Conservation (phyloP, 2,113 vertebrate species). For the Ochotona curzoniae region DNA sequence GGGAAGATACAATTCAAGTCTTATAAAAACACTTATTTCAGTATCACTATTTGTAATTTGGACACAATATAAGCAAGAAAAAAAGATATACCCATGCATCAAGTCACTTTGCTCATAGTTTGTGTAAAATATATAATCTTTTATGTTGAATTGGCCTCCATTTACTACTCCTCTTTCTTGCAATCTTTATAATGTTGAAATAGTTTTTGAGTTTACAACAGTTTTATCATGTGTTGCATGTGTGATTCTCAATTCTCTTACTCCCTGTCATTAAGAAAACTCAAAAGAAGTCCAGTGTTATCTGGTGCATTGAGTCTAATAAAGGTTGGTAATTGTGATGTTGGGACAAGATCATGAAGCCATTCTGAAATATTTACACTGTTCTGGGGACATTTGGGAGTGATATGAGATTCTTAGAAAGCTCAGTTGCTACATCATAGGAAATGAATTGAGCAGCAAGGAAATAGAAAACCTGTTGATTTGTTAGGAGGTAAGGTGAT, state of each 20-base stretch:
- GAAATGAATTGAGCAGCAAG: background rate
- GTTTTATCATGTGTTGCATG: background rate
- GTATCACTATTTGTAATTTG: background rate
- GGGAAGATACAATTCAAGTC: constrained; percentile 74
- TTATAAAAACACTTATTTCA: constrained; percentile 42
- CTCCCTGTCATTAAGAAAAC: background rate
- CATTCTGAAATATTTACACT: constrained; percentile 26
- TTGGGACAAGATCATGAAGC: background rate
- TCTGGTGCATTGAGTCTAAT: background rate
- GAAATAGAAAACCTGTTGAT: constrained; percentile 1
- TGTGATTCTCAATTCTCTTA: background rate
- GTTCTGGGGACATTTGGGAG: background rate
- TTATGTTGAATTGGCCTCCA: constrained; percentile 57
- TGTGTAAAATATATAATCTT: constrained; percentile 56
- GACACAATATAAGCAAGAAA: constrained; percentile 38
- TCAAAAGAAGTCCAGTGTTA: background rate
- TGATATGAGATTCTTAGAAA: constrained; percentile 28
- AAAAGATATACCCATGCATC: constrained; percentile 41
- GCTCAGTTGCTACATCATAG: background rate
- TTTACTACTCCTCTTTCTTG: constrained; percentile 63
- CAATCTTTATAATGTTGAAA: constrained; percentile 67
- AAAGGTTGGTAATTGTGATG: background rate
- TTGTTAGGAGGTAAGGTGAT: background rate
- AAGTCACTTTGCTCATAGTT: constrained; percentile 63
- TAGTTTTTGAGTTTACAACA: constrained; percentile 49